Percentiles rank a stretch among this genome's conserved stretches.
Conservation (phyloP, 2,797 vertebrate species). For the Hoplostethus atlanticus region DNA sequence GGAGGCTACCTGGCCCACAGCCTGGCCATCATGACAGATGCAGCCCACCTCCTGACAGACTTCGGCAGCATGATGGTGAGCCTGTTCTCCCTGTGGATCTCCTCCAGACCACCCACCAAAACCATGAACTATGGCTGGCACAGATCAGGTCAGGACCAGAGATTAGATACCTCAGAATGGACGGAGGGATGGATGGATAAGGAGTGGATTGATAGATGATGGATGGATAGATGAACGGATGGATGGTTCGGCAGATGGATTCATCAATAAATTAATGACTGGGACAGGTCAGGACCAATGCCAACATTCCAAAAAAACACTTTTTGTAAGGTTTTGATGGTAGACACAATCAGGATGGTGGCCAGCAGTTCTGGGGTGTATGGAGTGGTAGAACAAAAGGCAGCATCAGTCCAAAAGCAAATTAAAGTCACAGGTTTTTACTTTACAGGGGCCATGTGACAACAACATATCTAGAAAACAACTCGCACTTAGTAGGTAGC, state of each 20-base stretch:
- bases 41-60: constrained; percentile 93
- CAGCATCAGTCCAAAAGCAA: too few relatives aligned
- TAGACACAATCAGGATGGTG: too few relatives aligned
- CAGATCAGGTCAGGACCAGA: constrained; percentile 86
- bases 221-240: background rate
- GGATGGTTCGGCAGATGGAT: background rate
- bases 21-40: constrained; percentile 93
- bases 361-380: too few relatives aligned
- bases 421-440: too few relatives aligned
- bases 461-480: too few relatives aligned
- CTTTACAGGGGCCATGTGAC: too few relatives aligned
- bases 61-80: constrained; percentile 92
- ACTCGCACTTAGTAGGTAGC: too few relatives aligned
- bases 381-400: too few relatives aligned
- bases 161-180: background rate
- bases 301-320: too few relatives aligned
- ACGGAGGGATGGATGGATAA: background rate
- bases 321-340: too few relatives aligned
- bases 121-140: constrained; percentile 94
- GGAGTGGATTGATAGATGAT: background rate
- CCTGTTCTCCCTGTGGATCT: constrained; percentile 91
- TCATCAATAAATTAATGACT: background rate
- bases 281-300: background rate
- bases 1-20: constrained; percentile 91
- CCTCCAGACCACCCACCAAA: constrained; percentile 88